phyloP scores from a whole-genome alignment of 2,888 invertebrate genomes.

The Chalcosyrphus nemorum region DNA sequence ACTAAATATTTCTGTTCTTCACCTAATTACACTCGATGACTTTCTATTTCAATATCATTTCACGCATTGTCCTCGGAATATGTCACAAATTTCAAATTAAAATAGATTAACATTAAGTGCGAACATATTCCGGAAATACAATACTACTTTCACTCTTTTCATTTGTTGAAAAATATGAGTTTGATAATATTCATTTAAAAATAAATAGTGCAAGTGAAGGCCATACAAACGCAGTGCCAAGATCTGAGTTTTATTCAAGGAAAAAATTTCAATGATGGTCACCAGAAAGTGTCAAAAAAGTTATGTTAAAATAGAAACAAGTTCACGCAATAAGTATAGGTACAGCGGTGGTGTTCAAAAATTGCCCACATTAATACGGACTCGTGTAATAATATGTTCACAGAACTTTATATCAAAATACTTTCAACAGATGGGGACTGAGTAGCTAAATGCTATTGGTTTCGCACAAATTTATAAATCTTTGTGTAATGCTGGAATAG shows the following conservation, averaged over 20 bases:
- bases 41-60: background rate
- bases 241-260: conserved; percentile 2
- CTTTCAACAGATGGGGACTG: no score
- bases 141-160: background rate
- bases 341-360: background rate
- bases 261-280: conserved; percentile 10
- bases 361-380: no score
- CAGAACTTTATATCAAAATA: no score
- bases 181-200: background rate
- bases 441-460: no score
- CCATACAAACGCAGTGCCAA: conserved; percentile 4
- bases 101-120: background rate
- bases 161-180: background rate
- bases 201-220: conserved; percentile 16
- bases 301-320: background rate
- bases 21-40: background rate
- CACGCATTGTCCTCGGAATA: background rate
- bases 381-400: background rate
- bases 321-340: background rate
- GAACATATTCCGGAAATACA: background rate
- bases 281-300: conserved; percentile 17
- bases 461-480: no score
- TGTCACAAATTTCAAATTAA: background rate
- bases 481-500: no score
- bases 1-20: no score